Evolutionary conservation across 2,797 vertebrate species (phyloP), one percentile per base, ranked within the genome.

Genomic region (Crossoptilon crossoptilon): DNA sequence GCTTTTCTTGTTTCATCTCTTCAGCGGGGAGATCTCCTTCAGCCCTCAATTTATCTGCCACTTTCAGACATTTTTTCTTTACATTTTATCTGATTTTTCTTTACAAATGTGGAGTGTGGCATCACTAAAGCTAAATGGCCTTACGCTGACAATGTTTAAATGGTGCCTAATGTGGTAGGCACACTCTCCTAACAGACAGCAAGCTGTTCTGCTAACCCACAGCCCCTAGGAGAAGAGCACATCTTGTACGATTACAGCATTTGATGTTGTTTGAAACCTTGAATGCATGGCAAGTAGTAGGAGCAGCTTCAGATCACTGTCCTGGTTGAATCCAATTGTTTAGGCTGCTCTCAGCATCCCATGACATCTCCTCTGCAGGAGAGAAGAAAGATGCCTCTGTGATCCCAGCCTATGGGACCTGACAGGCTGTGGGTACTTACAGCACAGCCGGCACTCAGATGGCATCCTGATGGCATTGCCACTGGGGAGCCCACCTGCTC

Each of bases 391-490:
- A 27, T 64, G 56, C 29, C 63, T 69, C 27, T 44, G 68, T 41
- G 71, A 1, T 31, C 51, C 35, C 73, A 37, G 48, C 22, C 27
- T 43, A 23, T 17, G 22, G 39, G 59, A 67, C 46, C 26, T 41
- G 35, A 29, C 0, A 2, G 24, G 41, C 46, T 3, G 15, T 1
- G 1, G 66, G 31, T 29, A 18, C 51, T 71, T 27, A 26, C 35
- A 37, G 39, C 24, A 16, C 10, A 33, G 44, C 21, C 59, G 29
- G 31, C 15, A 33, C 10, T 24, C n/a, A 26, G 71, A 11, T 35
- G 70, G 9, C 23, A 46, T 33, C 24, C 6, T 22, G 27, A 21
- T 9, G 27, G 19, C 74, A 29, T 14, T 2, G 0, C 29, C 16
- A 5, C 6, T 35, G 76, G 37, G 59, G 46, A 5, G 21, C 7